Conservation (phyloP, 2,888 invertebrate genomes). For the Conomelus anceps region DNA sequence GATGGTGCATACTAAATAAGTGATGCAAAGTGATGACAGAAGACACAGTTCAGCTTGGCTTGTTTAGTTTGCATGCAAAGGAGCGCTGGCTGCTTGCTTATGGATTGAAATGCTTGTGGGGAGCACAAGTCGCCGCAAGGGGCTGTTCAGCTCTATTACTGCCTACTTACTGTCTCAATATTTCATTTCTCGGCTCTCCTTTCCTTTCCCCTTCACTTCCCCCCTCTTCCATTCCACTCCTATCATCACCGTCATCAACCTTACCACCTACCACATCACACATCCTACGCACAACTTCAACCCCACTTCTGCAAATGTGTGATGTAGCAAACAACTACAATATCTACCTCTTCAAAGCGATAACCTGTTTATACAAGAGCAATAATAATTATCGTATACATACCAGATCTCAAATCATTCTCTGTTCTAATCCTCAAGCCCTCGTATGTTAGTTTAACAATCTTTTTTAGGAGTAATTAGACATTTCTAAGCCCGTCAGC, state of each 20-base stretch:
- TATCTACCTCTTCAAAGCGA: background rate
- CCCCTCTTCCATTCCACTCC: background rate
- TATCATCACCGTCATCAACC: background rate
- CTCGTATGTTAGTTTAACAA: too few relatives aligned
- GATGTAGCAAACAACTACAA: background rate
- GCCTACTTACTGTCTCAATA: conserved; percentile 13
- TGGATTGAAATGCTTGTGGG: background rate
- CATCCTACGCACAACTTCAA: background rate
- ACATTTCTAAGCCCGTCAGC: too few relatives aligned
- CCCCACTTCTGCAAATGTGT: background rate
- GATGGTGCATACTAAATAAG: background rate
- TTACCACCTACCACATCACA: background rate
- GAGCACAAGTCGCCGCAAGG: conserved; percentile 5
- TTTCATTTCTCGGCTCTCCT: conserved; percentile 3
- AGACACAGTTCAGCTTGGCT: background rate
- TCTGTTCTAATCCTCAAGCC: too few relatives aligned
- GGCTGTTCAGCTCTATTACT: conserved; percentile 11
- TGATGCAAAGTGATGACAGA: background rate
- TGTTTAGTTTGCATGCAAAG: background rate
- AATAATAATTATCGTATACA: background rate
- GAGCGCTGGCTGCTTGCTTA: background rate
- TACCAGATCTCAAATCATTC: background rate
- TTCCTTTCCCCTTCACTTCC: background rate
- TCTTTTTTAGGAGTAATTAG: too few relatives aligned
- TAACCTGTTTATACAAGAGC: background rate